phyloP scores from a whole-genome alignment of 2,113 vertebrate species.

The Vidua macroura region DNA sequence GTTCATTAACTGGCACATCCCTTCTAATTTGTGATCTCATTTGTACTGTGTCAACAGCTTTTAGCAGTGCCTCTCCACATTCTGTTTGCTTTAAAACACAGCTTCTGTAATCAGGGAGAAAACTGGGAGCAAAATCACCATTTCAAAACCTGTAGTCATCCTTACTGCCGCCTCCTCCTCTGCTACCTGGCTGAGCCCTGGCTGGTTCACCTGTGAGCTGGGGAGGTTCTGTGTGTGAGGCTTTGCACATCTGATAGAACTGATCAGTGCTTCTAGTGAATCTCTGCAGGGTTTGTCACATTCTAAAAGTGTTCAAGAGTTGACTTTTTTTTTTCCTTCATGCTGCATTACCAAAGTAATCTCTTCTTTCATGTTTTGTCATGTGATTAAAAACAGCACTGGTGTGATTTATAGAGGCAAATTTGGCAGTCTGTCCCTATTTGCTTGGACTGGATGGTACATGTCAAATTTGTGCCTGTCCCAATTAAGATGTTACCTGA shows the following conservation, averaged over 20 bases:
- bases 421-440: not conserved
- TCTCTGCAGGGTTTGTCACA: not conserved
- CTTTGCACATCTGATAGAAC: not conserved
- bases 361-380: not conserved
- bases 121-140: not conserved
- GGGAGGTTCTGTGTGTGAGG: not conserved
- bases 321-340: not conserved
- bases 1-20: slow-evolving; percentile 55
- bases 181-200: not conserved
- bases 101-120: not conserved
- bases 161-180: not conserved
- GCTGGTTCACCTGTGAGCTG: not conserved
- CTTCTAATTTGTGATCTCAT: slow-evolving; percentile 60
- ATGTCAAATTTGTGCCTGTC: not conserved
- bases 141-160: not conserved
- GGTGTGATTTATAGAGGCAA: not conserved
- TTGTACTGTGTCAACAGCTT: slow-evolving; percentile 64
- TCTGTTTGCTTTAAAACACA: slow-evolving; percentile 38
- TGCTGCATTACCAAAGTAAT: not conserved
- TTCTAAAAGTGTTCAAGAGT: not conserved
- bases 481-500: not conserved
- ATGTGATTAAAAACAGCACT: not conserved
- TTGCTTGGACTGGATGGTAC: not conserved
- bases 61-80: slow-evolving; percentile 35
- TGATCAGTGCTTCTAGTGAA: not conserved